Conservation (phyloP, 1,140 invertebrate genomes). For the Drosophila repletoides region DNA sequence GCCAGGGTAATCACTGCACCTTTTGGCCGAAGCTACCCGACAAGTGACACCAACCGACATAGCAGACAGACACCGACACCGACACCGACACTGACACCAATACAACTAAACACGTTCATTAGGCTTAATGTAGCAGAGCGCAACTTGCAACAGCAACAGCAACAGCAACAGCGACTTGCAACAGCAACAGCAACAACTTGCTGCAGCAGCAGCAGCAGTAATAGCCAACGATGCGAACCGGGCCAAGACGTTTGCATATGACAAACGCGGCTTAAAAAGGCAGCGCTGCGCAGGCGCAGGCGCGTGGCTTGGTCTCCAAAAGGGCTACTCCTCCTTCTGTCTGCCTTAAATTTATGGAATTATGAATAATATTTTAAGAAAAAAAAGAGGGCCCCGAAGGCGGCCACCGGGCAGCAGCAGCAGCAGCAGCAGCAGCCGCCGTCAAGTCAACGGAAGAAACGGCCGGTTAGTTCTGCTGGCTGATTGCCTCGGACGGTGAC, state of each 20-base stretch:
- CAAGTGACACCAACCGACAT: slow-evolving; percentile 63
- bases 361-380: slow-evolving; percentile 80
- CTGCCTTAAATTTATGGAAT: slow-evolving; percentile 74
- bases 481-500: slow-evolving; percentile 71
- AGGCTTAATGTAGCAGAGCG: slow-evolving; percentile 66
- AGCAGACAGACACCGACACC: slow-evolving; percentile 24
- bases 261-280: slow-evolving; percentile 54
- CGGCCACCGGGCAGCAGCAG: slow-evolving; percentile 49
- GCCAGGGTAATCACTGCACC: slow-evolving; percentile 63
- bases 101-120: slow-evolving; percentile 72
- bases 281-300: slow-evolving; percentile 45
- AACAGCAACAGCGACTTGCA: background rate
- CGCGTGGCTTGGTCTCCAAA: slow-evolving; percentile 21
- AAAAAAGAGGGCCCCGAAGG: slow-evolving; percentile 59
- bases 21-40: slow-evolving; percentile 57
- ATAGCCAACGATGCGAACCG: slow-evolving; percentile 30
- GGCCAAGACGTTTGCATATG: slow-evolving; percentile 65
- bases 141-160: background rate
- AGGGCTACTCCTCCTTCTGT: slow-evolving; percentile 15
- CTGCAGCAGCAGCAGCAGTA: background rate
- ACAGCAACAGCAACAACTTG: too few relatives aligned
- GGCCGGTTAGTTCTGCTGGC: slow-evolving; percentile 68
- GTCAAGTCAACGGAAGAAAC: slow-evolving; percentile 4
- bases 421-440: slow-evolving; percentile 5
- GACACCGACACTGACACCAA: slow-evolving; percentile 44